Base-by-base conservation (phyloP, 2,797 vertebrate species). In the Myoxocephalus aenaeus region DNA sequence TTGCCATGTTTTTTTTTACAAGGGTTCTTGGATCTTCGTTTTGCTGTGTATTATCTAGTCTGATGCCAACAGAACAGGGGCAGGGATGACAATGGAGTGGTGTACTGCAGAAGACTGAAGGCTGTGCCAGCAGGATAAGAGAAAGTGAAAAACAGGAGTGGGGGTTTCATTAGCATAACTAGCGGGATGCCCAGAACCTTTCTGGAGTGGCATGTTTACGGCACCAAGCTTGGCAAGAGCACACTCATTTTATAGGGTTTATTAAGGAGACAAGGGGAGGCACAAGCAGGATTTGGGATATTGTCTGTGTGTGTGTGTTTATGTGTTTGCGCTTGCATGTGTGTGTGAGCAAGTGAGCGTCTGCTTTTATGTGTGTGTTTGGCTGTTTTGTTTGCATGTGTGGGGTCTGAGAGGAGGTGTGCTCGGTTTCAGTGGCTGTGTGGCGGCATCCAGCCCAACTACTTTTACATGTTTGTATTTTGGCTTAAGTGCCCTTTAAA, bases 141-240 rank as follows among this genome's bases (percentile, higher is more conserved):
- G 85, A 89, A 88, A 91, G 83, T 85, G 86, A 89, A 90, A 92
- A 90, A 92, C 84, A 91, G 87, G 25, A 87, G 86, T 85, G 91
- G 85, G 90, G 93, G 90, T 88, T 94, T 97, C 94, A 99, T 99
- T 97, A 98, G 96, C 97, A 97, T 98, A 97, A 96, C 94, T 97
- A 97, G 97, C 96, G 96, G 96, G 96, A 95, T 96, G 92, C 92
- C 94, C 93, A 92, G 96, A 96, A 92, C 96, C 95, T 97, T 99
- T 97, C 95, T 95, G 92, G 95, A 96, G 96, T 97, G 96, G 96
- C 95, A 95, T 96, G 95, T 96, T 97, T 97, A 96, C 94, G 91
- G 94, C 78, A 44, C 92, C 90, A 93, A 94, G 95, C 95, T 96
- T 97, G 95, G 96, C 95, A 96, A 95, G 94, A 96, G 83, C 93